A percentile compares a stretch with the other conserved stretches of the same genome.
phyloP scores from a whole-genome alignment of 2,113 vertebrate species.

The Pachycephala philippinensis region DNA sequence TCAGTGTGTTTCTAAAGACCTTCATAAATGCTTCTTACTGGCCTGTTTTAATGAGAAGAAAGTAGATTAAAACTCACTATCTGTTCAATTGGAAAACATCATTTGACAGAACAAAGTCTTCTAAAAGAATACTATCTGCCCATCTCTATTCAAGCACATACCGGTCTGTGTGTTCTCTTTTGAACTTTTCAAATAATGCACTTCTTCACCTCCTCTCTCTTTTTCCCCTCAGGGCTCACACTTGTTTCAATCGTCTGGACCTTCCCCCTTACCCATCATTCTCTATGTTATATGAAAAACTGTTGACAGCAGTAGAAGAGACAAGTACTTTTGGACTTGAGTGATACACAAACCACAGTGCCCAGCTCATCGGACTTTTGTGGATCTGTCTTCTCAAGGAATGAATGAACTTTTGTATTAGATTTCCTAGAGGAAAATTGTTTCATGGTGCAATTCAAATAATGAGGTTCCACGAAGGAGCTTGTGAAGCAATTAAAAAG shows the following conservation, averaged over 20 bases:
- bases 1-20: not conserved
- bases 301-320: constrained; percentile 96
- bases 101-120: constrained; percentile 9
- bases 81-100: not conserved
- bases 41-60: not conserved
- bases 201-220: constrained; percentile 8
- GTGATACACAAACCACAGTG: constrained; percentile 69
- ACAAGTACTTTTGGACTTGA: constrained; percentile 98
- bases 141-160: not conserved
- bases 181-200: not conserved
- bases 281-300: constrained; percentile 97
- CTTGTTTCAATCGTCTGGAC: constrained; percentile 97
- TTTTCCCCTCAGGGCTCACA: constrained; percentile 86
- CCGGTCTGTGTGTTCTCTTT: not conserved
- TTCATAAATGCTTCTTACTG: not conserved
- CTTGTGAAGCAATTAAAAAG: constrained; percentile 1
- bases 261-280: constrained; percentile 96
- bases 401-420: not conserved
- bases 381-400: constrained; percentile 50
- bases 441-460: constrained; percentile 10
- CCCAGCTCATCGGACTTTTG: constrained; percentile 41
- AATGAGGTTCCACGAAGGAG: not conserved
- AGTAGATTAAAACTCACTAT: not conserved
- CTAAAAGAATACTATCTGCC: not conserved
- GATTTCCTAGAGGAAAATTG: constrained; percentile 12